These are phyloP conservation scores for Dipodomys ordii DNA, from an alignment of 2,113 vertebrate genomes.

Conservation along the genomic window DNA sequence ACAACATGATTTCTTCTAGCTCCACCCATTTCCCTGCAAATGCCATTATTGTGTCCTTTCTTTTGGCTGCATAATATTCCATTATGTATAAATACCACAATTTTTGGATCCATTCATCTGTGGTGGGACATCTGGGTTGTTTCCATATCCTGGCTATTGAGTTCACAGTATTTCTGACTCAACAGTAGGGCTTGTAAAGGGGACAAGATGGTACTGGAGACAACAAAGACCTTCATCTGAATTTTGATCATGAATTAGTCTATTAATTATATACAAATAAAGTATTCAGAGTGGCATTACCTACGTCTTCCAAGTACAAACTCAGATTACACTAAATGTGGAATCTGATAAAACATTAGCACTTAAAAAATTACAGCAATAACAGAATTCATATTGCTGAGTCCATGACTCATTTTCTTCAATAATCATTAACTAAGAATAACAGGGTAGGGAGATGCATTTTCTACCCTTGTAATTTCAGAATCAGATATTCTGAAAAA, in stretches of 20 bases:
- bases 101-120: no score
- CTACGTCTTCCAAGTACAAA: constrained; percentile 48
- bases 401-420: constrained; percentile 22
- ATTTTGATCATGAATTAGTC: constrained; percentile 42
- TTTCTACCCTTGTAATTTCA: background rate
- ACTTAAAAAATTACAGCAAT: background rate
- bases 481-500: constrained; percentile 41
- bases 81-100: no score
- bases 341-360: constrained; percentile 41
- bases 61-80: no score
- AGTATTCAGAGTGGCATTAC: constrained; percentile 1
- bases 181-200: background rate
- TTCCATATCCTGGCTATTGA: background rate
- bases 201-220: background rate
- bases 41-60: no score
- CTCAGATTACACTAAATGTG: constrained; percentile 66
- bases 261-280: constrained; percentile 53
- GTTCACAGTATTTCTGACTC: background rate
- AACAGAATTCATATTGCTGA: constrained; percentile 26
- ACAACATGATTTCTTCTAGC: no score
- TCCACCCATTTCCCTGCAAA: no score
- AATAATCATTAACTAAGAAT: constrained; percentile 20
- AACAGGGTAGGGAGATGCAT: background rate
- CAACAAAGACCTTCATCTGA: constrained; percentile 44
- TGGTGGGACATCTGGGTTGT: no score